A percentile compares a stretch with the other conserved stretches of the same genome.
These are phyloP conservation scores for Arctia plantaginis DNA, from an alignment of 2,888 invertebrate species.

Conservation along the genomic window DNA sequence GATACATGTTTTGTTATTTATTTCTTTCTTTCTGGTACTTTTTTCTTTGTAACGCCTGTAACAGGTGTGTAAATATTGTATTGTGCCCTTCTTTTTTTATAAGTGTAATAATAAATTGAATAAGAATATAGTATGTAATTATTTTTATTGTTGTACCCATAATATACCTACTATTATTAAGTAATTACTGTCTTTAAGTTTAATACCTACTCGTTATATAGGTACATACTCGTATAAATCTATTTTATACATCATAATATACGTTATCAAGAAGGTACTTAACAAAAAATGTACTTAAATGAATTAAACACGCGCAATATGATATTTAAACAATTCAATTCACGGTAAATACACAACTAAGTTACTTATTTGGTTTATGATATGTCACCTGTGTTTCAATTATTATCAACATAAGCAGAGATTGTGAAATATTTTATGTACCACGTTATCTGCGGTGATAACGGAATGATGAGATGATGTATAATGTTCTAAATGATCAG, in stretches of 20 bases:
- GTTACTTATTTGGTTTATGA: conserved; percentile 12
- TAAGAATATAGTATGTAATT: too few relatives aligned
- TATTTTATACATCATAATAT: background rate
- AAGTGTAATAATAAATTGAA: too few relatives aligned
- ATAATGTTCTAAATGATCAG: conserved; percentile 16
- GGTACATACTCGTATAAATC: background rate
- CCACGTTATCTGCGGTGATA: conserved; percentile 9
- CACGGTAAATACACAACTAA: background rate
- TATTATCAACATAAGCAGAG: conserved; percentile 10
- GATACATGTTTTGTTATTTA: too few relatives aligned
- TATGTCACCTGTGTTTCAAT: conserved; percentile 15
- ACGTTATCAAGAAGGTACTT: background rate
- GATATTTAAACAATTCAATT: conserved; percentile 1
- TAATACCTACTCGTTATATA: too few relatives aligned
- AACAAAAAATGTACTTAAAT: background rate
- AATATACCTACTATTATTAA: background rate
- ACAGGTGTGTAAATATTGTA: too few relatives aligned
- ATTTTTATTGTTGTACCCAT: too few relatives aligned
- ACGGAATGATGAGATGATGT: conserved; percentile 12
- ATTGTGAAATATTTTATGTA: conserved; percentile 15
- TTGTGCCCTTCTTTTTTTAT: too few relatives aligned
- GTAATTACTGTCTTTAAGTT: background rate
- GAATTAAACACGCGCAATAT: background rate
- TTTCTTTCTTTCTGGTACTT: too few relatives aligned
- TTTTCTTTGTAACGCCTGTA: too few relatives aligned